Evolutionary conservation across 1,140 invertebrate species (phyloP), one percentile per base, ranked within the genome.

Genomic region (Drosophila watanabei): DNA sequence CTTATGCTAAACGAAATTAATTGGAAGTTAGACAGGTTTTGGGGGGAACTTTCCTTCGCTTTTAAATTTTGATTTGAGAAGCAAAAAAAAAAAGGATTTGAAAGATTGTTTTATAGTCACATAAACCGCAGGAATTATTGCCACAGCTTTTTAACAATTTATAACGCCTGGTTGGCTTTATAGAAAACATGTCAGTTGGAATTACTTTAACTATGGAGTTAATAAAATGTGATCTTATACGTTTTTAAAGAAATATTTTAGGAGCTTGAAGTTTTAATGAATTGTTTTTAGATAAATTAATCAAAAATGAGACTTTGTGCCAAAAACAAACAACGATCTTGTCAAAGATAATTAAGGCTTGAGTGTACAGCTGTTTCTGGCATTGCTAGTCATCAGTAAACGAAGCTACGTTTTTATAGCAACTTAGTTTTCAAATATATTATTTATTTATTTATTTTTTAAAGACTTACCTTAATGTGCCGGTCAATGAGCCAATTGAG

Each of bases 401-500:
- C 24, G 24, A 24, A 24, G 24, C 24, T 24, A 24, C 24, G 24
- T 24, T 24, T 24, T 24, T 24, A 24, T 24, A 24, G 24, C 24
- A 2, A 24, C 24, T 24, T 24, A 2, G 24, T 24, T 3, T 24
- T 24, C 24, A 24, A 24, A 24, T 24, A n/a, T n/a, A n/a, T n/a
- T n/a, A n/a, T n/a, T 24, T 46, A 14, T 7, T 24, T 16, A 14
- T 3, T 16, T 37, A 37, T 13, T 13, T 13, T 4, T 37, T 1
- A 37, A 37, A n/a, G 41, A 84, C 86, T 87, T 94, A 97, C 97
- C 95, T 97, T 97, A 46, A 98, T 97, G 92, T 98, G 97, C 80
- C 97, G 95, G 93, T 98, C 97, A 81, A 98, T 97, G 18, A 98
- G 94, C 97, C 97, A 98, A 91, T 98, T 98, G 6, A 97, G 92